Percentiles rank a stretch among this genome's conserved stretches.
Conservation (phyloP, 2,888 invertebrate species). For the Nemapogon koenigi region DNA sequence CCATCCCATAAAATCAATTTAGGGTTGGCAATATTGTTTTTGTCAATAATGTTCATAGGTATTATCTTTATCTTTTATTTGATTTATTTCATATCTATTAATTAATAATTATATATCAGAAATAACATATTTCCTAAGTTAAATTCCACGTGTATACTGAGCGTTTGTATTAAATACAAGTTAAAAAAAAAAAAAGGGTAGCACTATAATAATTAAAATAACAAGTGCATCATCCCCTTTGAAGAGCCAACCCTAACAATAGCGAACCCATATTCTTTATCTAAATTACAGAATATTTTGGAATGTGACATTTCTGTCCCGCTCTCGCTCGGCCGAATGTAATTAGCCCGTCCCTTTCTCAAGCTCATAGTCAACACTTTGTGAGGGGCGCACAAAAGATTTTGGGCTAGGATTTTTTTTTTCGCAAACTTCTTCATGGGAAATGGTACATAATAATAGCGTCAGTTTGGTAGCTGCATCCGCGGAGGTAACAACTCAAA, state of each 20-base stretch:
- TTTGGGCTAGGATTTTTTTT: conserved; percentile 53
- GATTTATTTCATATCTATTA: too few species aligned
- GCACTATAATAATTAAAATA: too few species aligned
- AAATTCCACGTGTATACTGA: too few species aligned
- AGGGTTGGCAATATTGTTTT: too few species aligned
- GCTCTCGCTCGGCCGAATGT: conserved; percentile 28
- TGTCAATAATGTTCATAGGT: too few species aligned
- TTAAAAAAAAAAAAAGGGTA: too few species aligned
- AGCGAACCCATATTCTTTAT: conserved; percentile 60
- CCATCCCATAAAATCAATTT: conserved; percentile 3
- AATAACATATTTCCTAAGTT: too few species aligned
- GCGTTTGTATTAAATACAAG: too few species aligned
- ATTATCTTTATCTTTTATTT: too few species aligned
- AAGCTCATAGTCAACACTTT: conserved; percentile 25
- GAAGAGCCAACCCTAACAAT: conserved; percentile 58
- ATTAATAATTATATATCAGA: too few species aligned
- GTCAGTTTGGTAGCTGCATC: conserved; percentile 9
- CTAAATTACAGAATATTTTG: conserved; percentile 63
- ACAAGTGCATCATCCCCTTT: too few species aligned
- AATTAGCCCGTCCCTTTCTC: conserved; percentile 28
- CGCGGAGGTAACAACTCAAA: conserved; percentile 7
- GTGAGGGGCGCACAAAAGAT: conserved; percentile 42
- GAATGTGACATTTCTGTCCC: conserved; percentile 45
- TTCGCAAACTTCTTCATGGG: conserved; percentile 44
- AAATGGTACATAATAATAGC: conserved; percentile 7